phyloP scores from a whole-genome alignment of 2,113 vertebrate species.

The Psammodynastes pulverulentus region DNA sequence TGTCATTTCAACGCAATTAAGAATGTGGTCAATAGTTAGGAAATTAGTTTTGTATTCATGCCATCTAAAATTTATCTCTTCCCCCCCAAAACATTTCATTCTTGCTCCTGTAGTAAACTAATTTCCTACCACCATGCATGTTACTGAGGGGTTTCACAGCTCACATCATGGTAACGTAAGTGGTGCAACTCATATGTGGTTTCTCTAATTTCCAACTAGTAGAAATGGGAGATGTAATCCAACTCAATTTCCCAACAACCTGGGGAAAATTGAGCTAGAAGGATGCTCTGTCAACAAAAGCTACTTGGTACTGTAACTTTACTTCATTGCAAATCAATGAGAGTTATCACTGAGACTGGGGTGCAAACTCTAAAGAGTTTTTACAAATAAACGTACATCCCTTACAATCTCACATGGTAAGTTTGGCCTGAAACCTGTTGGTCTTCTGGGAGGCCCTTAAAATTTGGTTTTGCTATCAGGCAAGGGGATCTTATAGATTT shows the following conservation, averaged over 20 bases:
- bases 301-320: not conserved
- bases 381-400: not conserved
- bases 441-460: not conserved
- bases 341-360: not conserved
- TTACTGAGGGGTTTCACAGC: not conserved
- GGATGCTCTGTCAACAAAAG: not conserved
- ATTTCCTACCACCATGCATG: not conserved
- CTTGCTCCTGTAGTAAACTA: not conserved
- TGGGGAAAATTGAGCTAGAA: not conserved
- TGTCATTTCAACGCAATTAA: not conserved
- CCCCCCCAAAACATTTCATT: not conserved
- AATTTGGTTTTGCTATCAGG: not conserved
- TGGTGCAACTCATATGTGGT: not conserved
- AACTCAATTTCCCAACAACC: not conserved
- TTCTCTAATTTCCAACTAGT: not conserved
- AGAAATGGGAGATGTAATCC: not conserved
- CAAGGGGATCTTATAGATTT: not conserved
- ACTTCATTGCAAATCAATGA: slow-evolving; percentile 5
- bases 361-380: not conserved
- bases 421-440: not conserved
- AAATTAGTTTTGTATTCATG: not conserved
- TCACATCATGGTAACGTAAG: not conserved
- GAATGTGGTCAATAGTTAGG: not conserved
- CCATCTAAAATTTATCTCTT: not conserved
- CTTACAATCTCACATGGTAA: not conserved